phyloP scores from a whole-genome alignment of 2,888 invertebrate species.

The Bedellia somnulentella region DNA sequence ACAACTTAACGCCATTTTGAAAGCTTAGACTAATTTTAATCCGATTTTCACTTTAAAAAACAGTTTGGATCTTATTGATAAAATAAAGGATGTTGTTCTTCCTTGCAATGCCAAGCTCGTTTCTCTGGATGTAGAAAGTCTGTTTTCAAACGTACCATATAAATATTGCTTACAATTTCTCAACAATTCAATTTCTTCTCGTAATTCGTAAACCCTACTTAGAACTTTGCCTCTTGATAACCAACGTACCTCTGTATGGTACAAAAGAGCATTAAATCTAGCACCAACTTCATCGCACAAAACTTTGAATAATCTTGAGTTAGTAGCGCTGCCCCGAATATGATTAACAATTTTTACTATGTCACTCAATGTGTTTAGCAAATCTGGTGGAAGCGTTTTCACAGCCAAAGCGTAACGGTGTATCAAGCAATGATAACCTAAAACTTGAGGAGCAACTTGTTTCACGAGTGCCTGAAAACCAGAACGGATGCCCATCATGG shows the following conservation, averaged over 20 bases:
- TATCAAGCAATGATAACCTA: slow-evolving; percentile 11
- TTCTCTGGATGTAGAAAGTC: too few species aligned
- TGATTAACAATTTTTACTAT: slow-evolving; percentile 13
- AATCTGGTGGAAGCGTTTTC: slow-evolving; percentile 11
- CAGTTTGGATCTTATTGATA: too few species aligned
- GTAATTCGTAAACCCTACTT: slow-evolving; percentile 10
- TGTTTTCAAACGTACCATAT: too few species aligned
- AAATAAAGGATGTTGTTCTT: too few species aligned
- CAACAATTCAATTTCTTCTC: too few species aligned
- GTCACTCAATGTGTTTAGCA: slow-evolving; percentile 11
- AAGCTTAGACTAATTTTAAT: too few species aligned
- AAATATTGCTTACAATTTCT: too few species aligned
- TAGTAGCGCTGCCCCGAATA: slow-evolving; percentile 12
- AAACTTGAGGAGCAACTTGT: slow-evolving; percentile 14
- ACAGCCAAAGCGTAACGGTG: slow-evolving; percentile 14
- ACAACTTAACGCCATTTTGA: too few species aligned
- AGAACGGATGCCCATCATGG: slow-evolving; percentile 13
- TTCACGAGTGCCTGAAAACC: slow-evolving; percentile 14
- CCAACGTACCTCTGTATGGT: slow-evolving; percentile 11
- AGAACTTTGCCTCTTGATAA: slow-evolving; percentile 11
- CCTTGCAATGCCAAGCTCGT: too few species aligned
- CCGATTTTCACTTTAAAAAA: too few species aligned
- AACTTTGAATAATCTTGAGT: slow-evolving; percentile 3
- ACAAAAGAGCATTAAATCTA: slow-evolving; percentile 11
- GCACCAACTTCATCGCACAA: slow-evolving; percentile 10